Evolutionary conservation across 2,113 vertebrate genomes (phyloP).

Genomic region (Haemorhous mexicanus): DNA sequence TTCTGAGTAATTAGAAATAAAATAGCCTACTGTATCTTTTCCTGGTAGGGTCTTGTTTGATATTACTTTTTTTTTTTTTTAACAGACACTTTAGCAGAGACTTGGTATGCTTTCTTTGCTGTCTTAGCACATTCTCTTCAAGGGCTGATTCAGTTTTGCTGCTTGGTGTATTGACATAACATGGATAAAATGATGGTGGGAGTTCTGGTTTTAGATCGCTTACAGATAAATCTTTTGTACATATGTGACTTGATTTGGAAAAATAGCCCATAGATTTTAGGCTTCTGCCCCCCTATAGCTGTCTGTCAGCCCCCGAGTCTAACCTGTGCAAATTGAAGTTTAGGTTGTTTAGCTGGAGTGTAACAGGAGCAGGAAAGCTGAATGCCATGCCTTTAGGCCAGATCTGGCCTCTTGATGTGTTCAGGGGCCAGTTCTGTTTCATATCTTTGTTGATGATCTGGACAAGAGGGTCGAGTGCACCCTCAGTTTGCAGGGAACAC

Average conservation of each 20-base stretch:
- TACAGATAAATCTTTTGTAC: not conserved
- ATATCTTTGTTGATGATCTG: not conserved
- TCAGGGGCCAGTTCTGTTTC: not conserved
- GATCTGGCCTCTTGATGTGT: not conserved
- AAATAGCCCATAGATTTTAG: not conserved
- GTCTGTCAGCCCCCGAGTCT: not conserved
- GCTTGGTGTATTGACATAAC: not conserved
- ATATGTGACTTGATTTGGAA: not conserved
- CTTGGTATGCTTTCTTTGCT: not conserved
- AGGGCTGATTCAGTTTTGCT: not conserved
- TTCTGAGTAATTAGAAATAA: not conserved
- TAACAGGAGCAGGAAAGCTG: not conserved
- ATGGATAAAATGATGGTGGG: not conserved
- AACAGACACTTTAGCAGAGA: not conserved
- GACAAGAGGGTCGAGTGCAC: fast-evolving
- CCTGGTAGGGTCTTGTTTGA: constrained; percentile 20
- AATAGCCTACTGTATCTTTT: not conserved
- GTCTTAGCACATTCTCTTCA: not conserved
- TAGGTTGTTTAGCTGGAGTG: not conserved
- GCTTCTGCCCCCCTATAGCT: not conserved
- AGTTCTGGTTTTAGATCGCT: not conserved
- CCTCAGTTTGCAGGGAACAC: not conserved
- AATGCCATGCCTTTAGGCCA: not conserved
- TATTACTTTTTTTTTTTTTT: not conserved
- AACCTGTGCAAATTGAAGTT: not conserved